Percentiles rank a stretch among this genome's conserved stretches.
These are phyloP conservation scores for Hoplostethus atlanticus DNA, from an alignment of 2,797 vertebrate species.

Conservation along the genomic window DNA sequence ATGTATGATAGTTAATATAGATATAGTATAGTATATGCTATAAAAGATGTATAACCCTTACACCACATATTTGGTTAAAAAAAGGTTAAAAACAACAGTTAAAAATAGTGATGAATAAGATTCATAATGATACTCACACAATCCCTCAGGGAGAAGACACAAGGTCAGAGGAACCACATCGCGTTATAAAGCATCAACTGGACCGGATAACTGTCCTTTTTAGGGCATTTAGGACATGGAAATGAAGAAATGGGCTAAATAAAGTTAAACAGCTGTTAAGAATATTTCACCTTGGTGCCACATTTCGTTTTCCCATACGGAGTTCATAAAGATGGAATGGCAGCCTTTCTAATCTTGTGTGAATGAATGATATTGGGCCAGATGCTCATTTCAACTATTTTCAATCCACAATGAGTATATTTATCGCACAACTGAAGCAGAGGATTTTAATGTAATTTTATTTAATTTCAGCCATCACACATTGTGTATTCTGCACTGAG, in stretches of 20 bases:
- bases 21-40: too few relatives aligned
- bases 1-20: too few relatives aligned
- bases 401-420: not conserved
- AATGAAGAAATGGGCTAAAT: not conserved
- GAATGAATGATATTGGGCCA: conserved; percentile 1
- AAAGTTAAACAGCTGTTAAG: conserved; percentile 17
- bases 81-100: too few relatives aligned
- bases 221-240: not conserved
- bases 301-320: conserved; percentile 21
- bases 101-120: too few relatives aligned
- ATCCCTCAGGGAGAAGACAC: too few relatives aligned
- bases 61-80: too few relatives aligned
- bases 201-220: not conserved
- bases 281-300: conserved; percentile 44
- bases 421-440: not conserved
- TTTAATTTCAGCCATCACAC: too few relatives aligned
- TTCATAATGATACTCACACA: too few relatives aligned
- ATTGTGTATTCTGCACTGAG: too few relatives aligned
- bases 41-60: too few relatives aligned
- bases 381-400: not conserved
- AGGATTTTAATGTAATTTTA: too few relatives aligned
- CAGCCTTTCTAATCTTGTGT: not conserved
- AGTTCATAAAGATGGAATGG: not conserved
- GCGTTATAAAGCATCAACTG: conserved; percentile 16
- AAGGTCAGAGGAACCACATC: not conserved